A percentile compares a stretch with the other conserved stretches of the same genome.
These are phyloP conservation scores for Campoplex capitator DNA, from an alignment of 2,888 invertebrate genomes.

Conservation along the genomic window DNA sequence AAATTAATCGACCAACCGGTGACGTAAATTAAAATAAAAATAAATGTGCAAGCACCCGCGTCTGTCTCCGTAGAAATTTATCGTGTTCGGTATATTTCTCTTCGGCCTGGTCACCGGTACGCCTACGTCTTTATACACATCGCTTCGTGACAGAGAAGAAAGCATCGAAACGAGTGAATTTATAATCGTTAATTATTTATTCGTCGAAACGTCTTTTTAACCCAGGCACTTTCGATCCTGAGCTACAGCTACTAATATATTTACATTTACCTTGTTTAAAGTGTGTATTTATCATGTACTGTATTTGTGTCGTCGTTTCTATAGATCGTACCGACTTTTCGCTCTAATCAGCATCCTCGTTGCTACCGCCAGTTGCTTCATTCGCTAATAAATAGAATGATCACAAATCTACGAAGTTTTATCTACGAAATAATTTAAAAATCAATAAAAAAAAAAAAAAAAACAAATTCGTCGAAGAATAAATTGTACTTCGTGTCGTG, in stretches of 20 bases:
- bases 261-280: constrained; percentile 36
- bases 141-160: constrained; percentile 68
- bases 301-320: constrained; percentile 36
- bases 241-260: constrained; percentile 43
- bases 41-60: constrained; percentile 56
- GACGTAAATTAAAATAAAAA: constrained; percentile 51
- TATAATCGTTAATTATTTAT: constrained; percentile 69
- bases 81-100: constrained; percentile 69
- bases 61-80: constrained; percentile 70
- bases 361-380: constrained; percentile 12
- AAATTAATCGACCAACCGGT: constrained; percentile 56
- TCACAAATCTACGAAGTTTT: neutral
- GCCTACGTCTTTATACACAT: constrained; percentile 70
- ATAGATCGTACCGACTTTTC: constrained; percentile 31
- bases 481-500: neutral
- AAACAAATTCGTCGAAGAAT: neutral
- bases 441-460: no score
- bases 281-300: constrained; percentile 37
- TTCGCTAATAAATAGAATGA: constrained; percentile 2
- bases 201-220: constrained; percentile 47
- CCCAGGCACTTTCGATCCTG: constrained; percentile 29
- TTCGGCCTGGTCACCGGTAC: constrained; percentile 59
- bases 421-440: neutral
- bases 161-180: constrained; percentile 65
- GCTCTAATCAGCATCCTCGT: neutral